These are phyloP conservation scores for Cerceris rybyensis DNA, from an alignment of 2,888 invertebrate genomes.

Conservation along the genomic window DNA sequence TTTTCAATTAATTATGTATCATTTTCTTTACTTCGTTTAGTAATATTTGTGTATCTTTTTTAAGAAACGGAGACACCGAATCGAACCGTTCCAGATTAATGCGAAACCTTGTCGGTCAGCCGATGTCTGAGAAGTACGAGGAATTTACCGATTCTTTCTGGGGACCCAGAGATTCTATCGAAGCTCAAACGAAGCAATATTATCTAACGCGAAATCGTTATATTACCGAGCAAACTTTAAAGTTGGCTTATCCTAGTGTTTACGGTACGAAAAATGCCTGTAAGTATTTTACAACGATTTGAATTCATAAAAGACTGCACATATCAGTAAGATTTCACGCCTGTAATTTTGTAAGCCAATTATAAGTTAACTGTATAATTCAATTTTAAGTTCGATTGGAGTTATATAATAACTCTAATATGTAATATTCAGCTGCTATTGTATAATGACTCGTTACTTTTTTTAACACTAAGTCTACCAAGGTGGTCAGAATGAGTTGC, in stretches of 20 bases:
- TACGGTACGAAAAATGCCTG: slow-evolving; percentile 76
- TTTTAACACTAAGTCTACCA: too few relatives aligned
- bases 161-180: slow-evolving; percentile 73
- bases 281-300: slow-evolving; percentile 62
- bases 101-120: slow-evolving; percentile 69
- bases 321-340: background rate
- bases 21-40: slow-evolving; percentile 5
- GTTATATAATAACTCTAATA: too few relatives aligned
- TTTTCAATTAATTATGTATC: background rate
- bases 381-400: too few relatives aligned
- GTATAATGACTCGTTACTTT: too few relatives aligned
- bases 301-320: background rate
- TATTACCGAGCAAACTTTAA: slow-evolving; percentile 83
- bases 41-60: slow-evolving; percentile 37
- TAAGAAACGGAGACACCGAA: slow-evolving; percentile 74
- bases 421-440: too few relatives aligned
- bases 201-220: slow-evolving; percentile 84
- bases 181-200: slow-evolving; percentile 83
- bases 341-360: background rate
- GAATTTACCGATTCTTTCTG: slow-evolving; percentile 72
- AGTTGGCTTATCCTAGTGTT: slow-evolving; percentile 77
- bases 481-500: too few relatives aligned
- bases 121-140: slow-evolving; percentile 66
- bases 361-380: background rate
- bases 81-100: slow-evolving; percentile 68